A percentile compares a stretch with the other conserved stretches of the same genome.
Conservation (phyloP, 92 coral and sea anemone species). For the Porites divaricata region DNA sequence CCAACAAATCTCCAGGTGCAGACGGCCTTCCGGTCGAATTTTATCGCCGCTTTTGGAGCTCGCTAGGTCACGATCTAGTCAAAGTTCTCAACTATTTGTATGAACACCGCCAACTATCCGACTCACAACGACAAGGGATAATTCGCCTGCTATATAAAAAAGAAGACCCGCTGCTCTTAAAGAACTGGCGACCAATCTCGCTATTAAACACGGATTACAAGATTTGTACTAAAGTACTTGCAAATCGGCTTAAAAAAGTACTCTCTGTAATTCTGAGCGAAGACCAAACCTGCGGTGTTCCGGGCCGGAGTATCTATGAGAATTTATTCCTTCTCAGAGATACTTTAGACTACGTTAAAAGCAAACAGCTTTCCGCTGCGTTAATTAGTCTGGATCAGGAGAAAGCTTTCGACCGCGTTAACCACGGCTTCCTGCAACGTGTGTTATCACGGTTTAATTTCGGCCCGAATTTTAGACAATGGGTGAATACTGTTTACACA, state of each 20-base stretch:
- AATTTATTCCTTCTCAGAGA: too few species aligned
- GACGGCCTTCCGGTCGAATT: slow-evolving; percentile 47
- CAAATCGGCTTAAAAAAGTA: neutral
- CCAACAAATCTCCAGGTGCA: slow-evolving; percentile 19
- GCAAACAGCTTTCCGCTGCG: too few species aligned
- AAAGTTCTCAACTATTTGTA: neutral
- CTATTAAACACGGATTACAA: slow-evolving; percentile 26
- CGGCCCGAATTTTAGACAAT: slow-evolving; percentile 18
- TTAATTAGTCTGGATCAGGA: too few species aligned
- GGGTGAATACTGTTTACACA: slow-evolving; percentile 27
- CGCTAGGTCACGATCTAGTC: neutral
- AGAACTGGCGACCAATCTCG: slow-evolving; percentile 29
- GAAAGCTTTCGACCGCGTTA: too few species aligned
- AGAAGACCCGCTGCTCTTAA: slow-evolving; percentile 14
- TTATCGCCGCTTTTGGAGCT: slow-evolving; percentile 28
- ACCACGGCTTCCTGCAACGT: neutral
- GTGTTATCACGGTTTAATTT: slow-evolving; percentile 12
- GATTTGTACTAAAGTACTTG: slow-evolving; percentile 15
- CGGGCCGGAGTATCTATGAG: slow-evolving; percentile 3
- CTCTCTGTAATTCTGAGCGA: slow-evolving; percentile 13
- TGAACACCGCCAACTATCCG: neutral
- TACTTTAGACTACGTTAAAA: too few species aligned
- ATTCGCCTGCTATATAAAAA: slow-evolving; percentile 18
- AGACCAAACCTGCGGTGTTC: slow-evolving; percentile 39
- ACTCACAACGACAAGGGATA: slow-evolving; percentile 5